Base-by-base conservation (phyloP, 2,113 vertebrate species). In the Phalacrocorax pelagicus region DNA sequence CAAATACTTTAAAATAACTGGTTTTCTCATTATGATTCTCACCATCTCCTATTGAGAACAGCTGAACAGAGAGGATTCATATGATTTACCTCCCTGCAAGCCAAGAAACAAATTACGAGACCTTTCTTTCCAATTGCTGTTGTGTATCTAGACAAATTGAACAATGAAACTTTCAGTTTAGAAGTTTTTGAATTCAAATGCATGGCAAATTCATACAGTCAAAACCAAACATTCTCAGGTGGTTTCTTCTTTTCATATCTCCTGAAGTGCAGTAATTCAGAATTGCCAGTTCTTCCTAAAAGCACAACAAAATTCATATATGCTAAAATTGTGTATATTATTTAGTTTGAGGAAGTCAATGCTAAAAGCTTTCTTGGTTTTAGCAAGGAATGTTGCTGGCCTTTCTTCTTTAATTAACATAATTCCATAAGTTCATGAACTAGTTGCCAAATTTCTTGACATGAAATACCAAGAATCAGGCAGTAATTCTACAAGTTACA, bases 121-220 rank as follows among this genome's bases (percentile, higher is more conserved):
- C n/a, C 18, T 83, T 83, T 86, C 74, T 93, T 94, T 82, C 77
- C 83, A 72, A 22, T 78, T 96, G 94, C 38, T 96, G 27, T 71
- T 82, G 17, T 57, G 32, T 72, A 29, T 69, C 65, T 80, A 78
- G 72, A 90, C 62, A 95, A 92, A 81, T 15, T 78, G 88, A 89
- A 75, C 1, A 4, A 94, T 32, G 29, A 75, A 65, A 47, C 84
- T 16, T 94, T 80, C 67, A 83, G 30, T 7, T 83, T 32, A 73
- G 55, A 81, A 75, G 34, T 71, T 88, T 93, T 86, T 47, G 24
- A 73, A 77, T 78, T 93, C 71, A 92, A 86, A 84, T 91, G 71
- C n/a, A 34, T 26, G 36, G 46, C 30, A 52, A 87, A 66, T 67
- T 95, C 69, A 82, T 40, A 61, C 40, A 86, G n/a, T 34, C 34